Percentiles rank a stretch among this genome's conserved stretches.
These are phyloP conservation scores for Alethe diademata DNA, from an alignment of 2,113 vertebrate genomes.

Conservation along the genomic window DNA sequence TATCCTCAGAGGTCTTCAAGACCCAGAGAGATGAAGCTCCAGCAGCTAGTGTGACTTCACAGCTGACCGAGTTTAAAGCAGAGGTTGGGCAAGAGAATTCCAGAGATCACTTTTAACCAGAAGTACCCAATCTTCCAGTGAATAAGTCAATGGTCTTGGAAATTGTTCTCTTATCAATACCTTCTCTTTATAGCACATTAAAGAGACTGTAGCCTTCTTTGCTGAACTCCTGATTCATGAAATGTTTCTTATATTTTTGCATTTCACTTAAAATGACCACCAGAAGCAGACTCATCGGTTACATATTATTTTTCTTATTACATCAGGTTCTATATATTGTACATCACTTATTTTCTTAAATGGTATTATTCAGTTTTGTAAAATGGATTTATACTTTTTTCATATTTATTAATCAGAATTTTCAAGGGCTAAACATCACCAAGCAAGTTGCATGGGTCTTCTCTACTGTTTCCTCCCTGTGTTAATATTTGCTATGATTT, in stretches of 20 bases:
- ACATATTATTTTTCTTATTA: not conserved
- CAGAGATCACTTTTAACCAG: not conserved
- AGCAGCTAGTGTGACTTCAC: not conserved
- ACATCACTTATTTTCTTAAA: not conserved
- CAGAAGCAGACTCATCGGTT: not conserved
- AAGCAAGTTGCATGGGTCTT: not conserved
- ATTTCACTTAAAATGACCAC: not conserved
- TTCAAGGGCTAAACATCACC: not conserved
- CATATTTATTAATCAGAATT: not conserved
- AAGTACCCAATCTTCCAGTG: not conserved
- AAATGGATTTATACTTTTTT: not conserved
- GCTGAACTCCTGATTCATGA: not conserved
- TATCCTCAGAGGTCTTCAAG: not conserved
- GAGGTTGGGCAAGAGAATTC: not conserved
- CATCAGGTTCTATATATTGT: not conserved
- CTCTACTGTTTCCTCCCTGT: not conserved
- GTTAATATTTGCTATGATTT: not conserved
- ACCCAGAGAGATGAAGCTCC: not conserved
- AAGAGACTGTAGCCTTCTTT: not conserved
- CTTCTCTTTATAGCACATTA: not conserved
- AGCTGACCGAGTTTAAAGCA: not conserved
- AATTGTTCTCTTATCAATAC: not conserved
- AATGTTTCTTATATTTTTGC: not conserved
- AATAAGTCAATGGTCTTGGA: not conserved
- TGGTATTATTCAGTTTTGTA: not conserved